A percentile compares a stretch with the other conserved stretches of the same genome.
These are phyloP conservation scores for Drosophila prostipennis DNA, from an alignment of 2,888 invertebrate genomes.

Conservation along the genomic window DNA sequence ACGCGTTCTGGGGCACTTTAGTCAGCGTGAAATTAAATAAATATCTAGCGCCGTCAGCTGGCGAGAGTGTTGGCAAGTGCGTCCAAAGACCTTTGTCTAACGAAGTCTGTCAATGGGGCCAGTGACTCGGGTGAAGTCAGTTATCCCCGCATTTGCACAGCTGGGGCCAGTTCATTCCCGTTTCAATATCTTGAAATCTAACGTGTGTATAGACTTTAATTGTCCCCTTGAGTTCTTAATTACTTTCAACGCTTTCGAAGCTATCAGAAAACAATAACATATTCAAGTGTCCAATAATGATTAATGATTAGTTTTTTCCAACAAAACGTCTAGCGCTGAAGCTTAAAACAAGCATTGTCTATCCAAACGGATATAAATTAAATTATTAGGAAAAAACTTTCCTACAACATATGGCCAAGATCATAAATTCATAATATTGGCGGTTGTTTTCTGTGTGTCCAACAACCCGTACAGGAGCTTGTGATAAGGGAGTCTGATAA, in stretches of 20 bases:
- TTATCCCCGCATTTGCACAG: conserved; percentile 54
- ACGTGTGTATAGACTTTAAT: conserved; percentile 2
- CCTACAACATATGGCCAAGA: not conserved
- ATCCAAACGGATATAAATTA: too few species aligned
- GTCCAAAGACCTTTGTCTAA: conserved; percentile 18
- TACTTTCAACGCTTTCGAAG: not conserved
- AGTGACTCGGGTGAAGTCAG: conserved; percentile 51
- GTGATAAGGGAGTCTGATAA: conserved; percentile 2
- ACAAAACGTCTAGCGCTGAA: not conserved
- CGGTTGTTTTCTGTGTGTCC: not conserved
- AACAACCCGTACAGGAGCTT: not conserved
- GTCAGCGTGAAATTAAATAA: conserved; percentile 5
- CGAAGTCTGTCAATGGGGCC: conserved; percentile 14
- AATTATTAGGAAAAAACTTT: not conserved
- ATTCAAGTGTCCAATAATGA: not conserved
- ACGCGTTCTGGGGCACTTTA: conserved; percentile 45
- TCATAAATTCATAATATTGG: not conserved
- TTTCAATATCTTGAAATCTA: conserved; percentile 6
- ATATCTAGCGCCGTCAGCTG: conserved; percentile 20
- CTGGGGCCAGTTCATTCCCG: conserved; percentile 35
- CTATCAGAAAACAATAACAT: conserved; percentile 4
- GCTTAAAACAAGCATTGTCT: not conserved
- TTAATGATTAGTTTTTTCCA: not conserved
- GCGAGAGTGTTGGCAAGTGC: conserved; percentile 27
- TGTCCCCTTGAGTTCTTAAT: conserved; percentile 15